These are phyloP conservation scores for Anhinga anhinga DNA, from an alignment of 2,113 vertebrate genomes.

Conservation along the genomic window DNA sequence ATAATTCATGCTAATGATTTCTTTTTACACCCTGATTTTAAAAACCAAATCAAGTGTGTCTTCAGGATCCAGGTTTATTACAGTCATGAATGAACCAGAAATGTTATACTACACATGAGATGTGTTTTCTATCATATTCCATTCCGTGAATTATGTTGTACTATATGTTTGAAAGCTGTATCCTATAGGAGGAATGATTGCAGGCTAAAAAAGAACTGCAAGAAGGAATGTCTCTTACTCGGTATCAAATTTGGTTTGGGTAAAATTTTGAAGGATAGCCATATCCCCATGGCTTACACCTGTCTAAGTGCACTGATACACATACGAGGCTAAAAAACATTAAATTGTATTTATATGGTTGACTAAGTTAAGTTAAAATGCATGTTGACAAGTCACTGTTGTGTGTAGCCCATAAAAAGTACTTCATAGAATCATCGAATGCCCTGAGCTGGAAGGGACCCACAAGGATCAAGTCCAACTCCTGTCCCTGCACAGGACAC, in stretches of 20 bases:
- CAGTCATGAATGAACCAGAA: neutral
- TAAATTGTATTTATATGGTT: neutral
- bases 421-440: no score
- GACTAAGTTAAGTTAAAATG: neutral
- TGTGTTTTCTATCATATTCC: neutral
- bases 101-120: neutral
- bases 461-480: no score
- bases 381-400: neutral
- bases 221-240: neutral
- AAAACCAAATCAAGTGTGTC: neutral
- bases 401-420: neutral
- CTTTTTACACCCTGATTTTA: neutral
- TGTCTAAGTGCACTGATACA: neutral
- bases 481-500: no score
- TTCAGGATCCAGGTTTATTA: neutral
- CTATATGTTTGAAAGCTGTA: neutral
- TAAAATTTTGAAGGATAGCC: neutral
- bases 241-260: neutral
- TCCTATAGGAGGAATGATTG: neutral
- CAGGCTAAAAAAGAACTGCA: neutral
- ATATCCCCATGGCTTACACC: neutral
- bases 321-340: neutral
- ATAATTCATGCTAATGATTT: neutral
- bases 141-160: neutral
- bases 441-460: no score